Percentiles rank a stretch among this genome's conserved stretches.
Evolutionary conservation across 2,113 vertebrate genomes (phyloP).

Genomic region (Dicerorhinus sumatrensis): DNA sequence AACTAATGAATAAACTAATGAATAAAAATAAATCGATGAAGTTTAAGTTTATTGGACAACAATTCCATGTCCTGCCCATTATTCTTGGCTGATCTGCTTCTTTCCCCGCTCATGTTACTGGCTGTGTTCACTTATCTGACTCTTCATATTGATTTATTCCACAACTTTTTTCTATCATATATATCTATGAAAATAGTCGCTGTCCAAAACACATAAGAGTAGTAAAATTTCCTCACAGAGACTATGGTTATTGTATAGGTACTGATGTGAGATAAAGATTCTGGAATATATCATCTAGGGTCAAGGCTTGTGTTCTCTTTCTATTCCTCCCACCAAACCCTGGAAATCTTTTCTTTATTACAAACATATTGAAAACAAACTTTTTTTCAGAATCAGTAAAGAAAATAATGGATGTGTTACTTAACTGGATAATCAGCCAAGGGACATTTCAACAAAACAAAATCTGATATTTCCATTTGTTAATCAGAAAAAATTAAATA

Average conservation of each 20-base stretch:
- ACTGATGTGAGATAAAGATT: not conserved
- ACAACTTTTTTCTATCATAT: not conserved
- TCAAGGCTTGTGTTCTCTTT: not conserved
- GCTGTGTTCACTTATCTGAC: not conserved
- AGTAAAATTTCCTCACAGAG: not conserved
- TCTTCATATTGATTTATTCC: not conserved
- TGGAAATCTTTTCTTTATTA: constrained; percentile 49
- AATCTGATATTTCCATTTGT: not conserved
- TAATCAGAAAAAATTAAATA: constrained; percentile 23
- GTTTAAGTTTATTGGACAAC: not conserved
- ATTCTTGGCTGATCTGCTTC: not conserved
- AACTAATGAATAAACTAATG: not conserved
- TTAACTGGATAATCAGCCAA: not conserved
- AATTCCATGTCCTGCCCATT: not conserved
- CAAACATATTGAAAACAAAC: not conserved
- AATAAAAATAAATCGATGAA: not conserved
- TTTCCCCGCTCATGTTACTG: not conserved
- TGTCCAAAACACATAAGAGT: not conserved
- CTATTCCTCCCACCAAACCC: not conserved
- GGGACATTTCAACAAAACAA: not conserved
- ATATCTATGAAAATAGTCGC: not conserved
- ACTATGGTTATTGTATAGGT: not conserved
- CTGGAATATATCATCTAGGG: not conserved
- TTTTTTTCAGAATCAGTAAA: not conserved
- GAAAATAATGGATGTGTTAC: not conserved